Conservation (phyloP, 2,113 vertebrate species). For the Engraulis encrasicolus region DNA sequence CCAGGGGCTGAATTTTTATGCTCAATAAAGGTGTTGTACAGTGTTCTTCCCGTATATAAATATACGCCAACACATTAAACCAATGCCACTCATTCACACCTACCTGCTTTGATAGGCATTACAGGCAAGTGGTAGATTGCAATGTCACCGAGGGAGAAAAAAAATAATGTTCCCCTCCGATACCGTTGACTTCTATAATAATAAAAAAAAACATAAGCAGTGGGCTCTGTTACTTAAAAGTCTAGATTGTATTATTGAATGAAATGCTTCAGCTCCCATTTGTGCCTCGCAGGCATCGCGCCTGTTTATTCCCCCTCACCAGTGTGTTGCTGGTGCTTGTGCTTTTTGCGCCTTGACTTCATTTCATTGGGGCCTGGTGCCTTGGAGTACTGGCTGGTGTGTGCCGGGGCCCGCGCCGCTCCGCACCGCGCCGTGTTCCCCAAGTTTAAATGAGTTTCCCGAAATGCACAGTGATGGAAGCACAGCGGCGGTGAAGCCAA, state of each 20-base stretch:
- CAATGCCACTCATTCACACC: slow-evolving; percentile 49
- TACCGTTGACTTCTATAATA: slow-evolving; percentile 69
- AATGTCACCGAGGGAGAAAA: slow-evolving; percentile 58
- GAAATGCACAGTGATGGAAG: slow-evolving; percentile 78
- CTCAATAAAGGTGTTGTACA: slow-evolving; percentile 34
- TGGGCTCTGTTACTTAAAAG: slow-evolving; percentile 73
- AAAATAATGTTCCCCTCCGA: slow-evolving; percentile 51
- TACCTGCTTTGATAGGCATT: slow-evolving; percentile 48
- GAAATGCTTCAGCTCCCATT: slow-evolving; percentile 80
- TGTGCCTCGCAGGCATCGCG: slow-evolving; percentile 78
- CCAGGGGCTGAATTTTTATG: slow-evolving; percentile 34
- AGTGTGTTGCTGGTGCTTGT: slow-evolving; percentile 49
- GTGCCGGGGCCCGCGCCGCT: too few species aligned
- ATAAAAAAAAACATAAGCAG: slow-evolving; percentile 73
- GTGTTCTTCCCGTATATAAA: slow-evolving; percentile 52
- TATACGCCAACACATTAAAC: slow-evolving; percentile 50
- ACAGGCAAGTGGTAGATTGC: slow-evolving; percentile 58
- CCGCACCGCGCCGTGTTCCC: too few species aligned
- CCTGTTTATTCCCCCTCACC: slow-evolving; percentile 71
- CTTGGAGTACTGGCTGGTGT: slow-evolving; percentile 59
- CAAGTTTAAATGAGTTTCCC: slow-evolving; percentile 74
- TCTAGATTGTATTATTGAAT: slow-evolving; percentile 79
- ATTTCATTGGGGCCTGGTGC: slow-evolving; percentile 62
- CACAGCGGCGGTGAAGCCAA: slow-evolving; percentile 77
- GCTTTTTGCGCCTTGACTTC: slow-evolving; percentile 62